Percentiles rank a stretch among this genome's conserved stretches.
Conservation (phyloP, 2,888 invertebrate genomes). For the Troides helena region DNA sequence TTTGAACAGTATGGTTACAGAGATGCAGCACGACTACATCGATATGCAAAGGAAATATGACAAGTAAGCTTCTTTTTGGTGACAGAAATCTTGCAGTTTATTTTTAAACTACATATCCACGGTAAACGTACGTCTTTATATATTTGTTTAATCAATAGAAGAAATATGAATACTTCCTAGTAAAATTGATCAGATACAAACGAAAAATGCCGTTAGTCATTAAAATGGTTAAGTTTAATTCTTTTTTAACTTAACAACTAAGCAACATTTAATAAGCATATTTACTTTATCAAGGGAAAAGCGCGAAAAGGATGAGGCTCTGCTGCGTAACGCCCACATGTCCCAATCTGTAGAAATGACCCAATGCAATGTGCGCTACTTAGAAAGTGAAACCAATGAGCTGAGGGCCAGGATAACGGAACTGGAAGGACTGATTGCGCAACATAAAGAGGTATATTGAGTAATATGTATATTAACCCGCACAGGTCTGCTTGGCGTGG, state of each 20-base stretch:
- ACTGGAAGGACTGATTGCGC: slow-evolving; percentile 77
- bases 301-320: slow-evolving; percentile 86
- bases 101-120: no score
- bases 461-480: not conserved
- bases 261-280: not conserved
- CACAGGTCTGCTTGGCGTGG: no score
- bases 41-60: slow-evolving; percentile 69
- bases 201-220: no score
- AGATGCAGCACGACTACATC: slow-evolving; percentile 68
- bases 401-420: slow-evolving; percentile 78
- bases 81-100: no score
- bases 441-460: slow-evolving; percentile 70
- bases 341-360: slow-evolving; percentile 89
- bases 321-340: slow-evolving; percentile 89
- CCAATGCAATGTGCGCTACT: slow-evolving; percentile 85
- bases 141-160: no score
- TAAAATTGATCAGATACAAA: no score
- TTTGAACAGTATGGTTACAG: slow-evolving; percentile 62
- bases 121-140: no score
- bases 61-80: slow-evolving; percentile 45
- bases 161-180: no score
- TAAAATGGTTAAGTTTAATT: no score
- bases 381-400: slow-evolving; percentile 83
- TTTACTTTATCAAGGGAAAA: slow-evolving; percentile 77
- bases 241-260: no score